phyloP scores from a whole-genome alignment of 2,113 vertebrate genomes.

The Neoarius graeffei region DNA sequence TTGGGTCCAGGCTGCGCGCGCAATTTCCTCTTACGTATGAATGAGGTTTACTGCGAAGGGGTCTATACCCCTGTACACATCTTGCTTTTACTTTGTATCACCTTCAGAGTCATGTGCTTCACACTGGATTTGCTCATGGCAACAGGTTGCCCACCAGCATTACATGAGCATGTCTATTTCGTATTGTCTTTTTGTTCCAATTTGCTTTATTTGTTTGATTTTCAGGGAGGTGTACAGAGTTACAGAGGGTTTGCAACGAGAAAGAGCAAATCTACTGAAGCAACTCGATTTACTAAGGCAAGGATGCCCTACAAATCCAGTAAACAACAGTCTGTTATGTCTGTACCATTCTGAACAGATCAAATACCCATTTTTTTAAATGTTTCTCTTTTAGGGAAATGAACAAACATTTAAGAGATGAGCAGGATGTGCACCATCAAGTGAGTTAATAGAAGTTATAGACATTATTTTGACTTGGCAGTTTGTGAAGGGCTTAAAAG shows the following conservation, averaged over 20 bases:
- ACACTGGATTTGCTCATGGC: background rate
- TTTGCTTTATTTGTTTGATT: background rate
- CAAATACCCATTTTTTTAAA: slow-evolving; percentile 5
- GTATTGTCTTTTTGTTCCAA: background rate
- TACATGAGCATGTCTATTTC: background rate
- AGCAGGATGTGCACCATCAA: slow-evolving; percentile 80
- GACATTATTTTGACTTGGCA: background rate
- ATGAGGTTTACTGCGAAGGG: no score
- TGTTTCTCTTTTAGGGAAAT: slow-evolving; percentile 79
- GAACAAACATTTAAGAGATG: slow-evolving; percentile 91
- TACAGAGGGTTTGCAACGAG: slow-evolving; percentile 85
- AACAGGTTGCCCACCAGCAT: background rate
- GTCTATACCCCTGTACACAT: background rate
- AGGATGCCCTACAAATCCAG: background rate
- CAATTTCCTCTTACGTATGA: no score
- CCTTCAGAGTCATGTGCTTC: background rate
- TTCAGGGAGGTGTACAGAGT: slow-evolving; percentile 85
- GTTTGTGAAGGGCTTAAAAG: background rate
- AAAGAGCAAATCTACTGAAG: slow-evolving; percentile 84
- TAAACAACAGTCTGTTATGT: background rate
- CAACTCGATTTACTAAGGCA: slow-evolving; percentile 91
- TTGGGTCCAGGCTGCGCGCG: no score
- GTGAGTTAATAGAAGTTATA: slow-evolving; percentile 53
- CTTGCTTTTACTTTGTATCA: background rate
- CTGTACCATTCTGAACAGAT: background rate